phyloP scores from a whole-genome alignment of 2,888 invertebrate genomes.

The Monopis laevigella region DNA sequence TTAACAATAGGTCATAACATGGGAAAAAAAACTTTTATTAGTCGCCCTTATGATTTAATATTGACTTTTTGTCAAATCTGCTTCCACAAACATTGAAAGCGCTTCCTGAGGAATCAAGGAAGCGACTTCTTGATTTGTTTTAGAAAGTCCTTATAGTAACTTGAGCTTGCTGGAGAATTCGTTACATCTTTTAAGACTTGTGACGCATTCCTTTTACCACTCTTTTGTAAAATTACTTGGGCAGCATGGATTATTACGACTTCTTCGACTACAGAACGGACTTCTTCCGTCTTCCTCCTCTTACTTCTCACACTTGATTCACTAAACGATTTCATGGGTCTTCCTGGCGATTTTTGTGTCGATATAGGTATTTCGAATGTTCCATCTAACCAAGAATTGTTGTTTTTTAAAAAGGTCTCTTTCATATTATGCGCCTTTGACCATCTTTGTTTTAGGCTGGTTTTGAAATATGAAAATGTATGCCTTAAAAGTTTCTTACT shows the following conservation, averaged over 20 bases:
- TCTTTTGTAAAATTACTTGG: conserved; percentile 16
- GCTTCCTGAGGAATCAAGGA: conserved; percentile 14
- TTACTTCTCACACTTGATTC: conserved; percentile 20
- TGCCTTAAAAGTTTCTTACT: too few relatives aligned
- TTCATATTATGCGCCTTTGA: background rate
- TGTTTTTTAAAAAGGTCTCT: background rate
- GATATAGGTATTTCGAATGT: background rate
- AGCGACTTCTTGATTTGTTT: conserved; percentile 14
- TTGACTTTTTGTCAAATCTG: conserved; percentile 16
- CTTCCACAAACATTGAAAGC: conserved; percentile 19
- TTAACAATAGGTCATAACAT: background rate
- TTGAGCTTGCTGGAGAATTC: conserved; percentile 14
- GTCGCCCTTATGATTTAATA: conserved; percentile 16
- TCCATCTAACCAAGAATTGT: conserved; percentile 1
- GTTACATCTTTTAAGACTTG: conserved; percentile 19
- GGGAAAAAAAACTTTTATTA: background rate
- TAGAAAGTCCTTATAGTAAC: conserved; percentile 16
- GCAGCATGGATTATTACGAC: conserved; percentile 16
- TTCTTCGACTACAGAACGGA: conserved; percentile 8
- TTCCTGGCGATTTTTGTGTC: conserved; percentile 15
- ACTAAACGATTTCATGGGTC: conserved; percentile 16
- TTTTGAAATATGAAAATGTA: conserved; percentile 4
- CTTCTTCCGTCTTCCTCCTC: conserved; percentile 18
- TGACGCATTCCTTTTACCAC: conserved; percentile 15
- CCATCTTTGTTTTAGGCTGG: background rate